These are phyloP conservation scores for Limanda limanda DNA, from an alignment of 2,113 vertebrate species.

Conservation along the genomic window DNA sequence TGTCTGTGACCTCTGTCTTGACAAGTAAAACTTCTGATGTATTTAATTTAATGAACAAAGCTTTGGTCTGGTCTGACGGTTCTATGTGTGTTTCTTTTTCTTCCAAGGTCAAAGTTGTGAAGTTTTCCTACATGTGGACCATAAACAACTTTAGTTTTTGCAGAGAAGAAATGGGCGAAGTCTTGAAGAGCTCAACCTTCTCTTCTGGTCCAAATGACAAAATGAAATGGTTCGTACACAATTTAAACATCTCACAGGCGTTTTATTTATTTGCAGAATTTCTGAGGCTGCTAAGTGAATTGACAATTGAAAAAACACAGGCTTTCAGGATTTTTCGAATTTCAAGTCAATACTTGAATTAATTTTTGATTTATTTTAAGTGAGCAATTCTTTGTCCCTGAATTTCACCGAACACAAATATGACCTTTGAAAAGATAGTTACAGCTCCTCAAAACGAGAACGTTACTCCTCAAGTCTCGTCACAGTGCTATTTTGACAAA, in stretches of 20 bases:
- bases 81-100: slow-evolving; percentile 14
- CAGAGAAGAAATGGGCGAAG: slow-evolving; percentile 99
- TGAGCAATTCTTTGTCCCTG: not conserved
- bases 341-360: not conserved
- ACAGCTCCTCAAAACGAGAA: slow-evolving; percentile 11
- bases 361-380: not conserved
- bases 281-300: not conserved
- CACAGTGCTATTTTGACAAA: slow-evolving; percentile 17
- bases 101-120: slow-evolving; percentile 96
- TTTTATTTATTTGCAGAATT: not conserved
- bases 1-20: not conserved
- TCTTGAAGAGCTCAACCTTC: slow-evolving; percentile 98
- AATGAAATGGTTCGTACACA: slow-evolving; percentile 91
- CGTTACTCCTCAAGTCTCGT: not conserved
- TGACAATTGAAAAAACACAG: not conserved
- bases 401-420: not conserved
- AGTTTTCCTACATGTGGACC: slow-evolving; percentile 99
- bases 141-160: slow-evolving; percentile 99
- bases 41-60: not conserved
- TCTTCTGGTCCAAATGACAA: slow-evolving; percentile 99
- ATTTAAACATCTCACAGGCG: not conserved
- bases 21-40: not conserved
- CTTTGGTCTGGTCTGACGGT: not conserved
- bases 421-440: slow-evolving; percentile 1
- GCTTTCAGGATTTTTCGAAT: not conserved